phyloP scores from a whole-genome alignment of 2,888 invertebrate species.

The Mactromeris polynyma region DNA sequence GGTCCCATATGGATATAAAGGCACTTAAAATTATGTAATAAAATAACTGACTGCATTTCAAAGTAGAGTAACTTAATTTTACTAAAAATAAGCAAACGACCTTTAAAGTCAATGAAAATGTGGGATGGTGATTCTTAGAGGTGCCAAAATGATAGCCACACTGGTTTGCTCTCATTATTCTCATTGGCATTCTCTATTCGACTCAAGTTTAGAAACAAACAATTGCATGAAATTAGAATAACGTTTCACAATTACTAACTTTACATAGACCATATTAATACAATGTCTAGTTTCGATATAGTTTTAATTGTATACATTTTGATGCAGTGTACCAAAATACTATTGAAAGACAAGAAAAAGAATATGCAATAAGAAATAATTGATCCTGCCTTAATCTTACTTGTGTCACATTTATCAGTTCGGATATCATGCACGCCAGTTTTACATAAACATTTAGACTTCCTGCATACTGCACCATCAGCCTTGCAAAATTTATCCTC shows the following conservation, averaged over 20 bases:
- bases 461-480: neutral
- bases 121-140: neutral
- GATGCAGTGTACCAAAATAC: too few relatives aligned
- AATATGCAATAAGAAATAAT: too few relatives aligned
- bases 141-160: neutral
- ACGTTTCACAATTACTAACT: too few relatives aligned
- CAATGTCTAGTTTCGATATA: too few relatives aligned
- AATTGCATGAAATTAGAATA: too few relatives aligned
- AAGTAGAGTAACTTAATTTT: neutral
- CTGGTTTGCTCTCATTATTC: neutral
- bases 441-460: neutral
- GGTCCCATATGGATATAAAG: neutral
- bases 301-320: too few relatives aligned
- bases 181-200: too few relatives aligned
- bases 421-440: neutral
- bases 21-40: neutral
- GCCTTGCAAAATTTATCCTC: neutral
- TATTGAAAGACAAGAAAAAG: too few relatives aligned
- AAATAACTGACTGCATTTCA: neutral
- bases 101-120: too few relatives aligned
- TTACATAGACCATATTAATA: too few relatives aligned
- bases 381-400: neutral
- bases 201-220: too few relatives aligned
- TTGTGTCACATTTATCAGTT: neutral
- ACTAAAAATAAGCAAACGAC: neutral